Evolutionary conservation across 2,888 invertebrate species (phyloP), one percentile per base, ranked within the genome.

Genomic region (Lacanobia oleracea): DNA sequence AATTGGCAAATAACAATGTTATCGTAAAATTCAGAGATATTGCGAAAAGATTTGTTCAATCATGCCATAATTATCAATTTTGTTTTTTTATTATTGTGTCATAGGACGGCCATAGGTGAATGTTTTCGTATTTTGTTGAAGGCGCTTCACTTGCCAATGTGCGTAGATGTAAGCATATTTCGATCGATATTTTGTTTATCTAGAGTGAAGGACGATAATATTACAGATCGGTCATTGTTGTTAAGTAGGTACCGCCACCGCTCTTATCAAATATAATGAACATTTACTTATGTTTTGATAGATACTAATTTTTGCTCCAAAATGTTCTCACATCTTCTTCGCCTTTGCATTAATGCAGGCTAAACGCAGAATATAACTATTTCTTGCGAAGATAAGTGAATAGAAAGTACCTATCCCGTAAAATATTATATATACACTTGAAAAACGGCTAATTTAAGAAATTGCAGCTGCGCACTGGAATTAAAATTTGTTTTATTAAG

Each of bases 1-100:
- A 75, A 64, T 69, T 80, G 69, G 80, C 82, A 84, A 87, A 87
- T 78, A 87, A 84, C 72, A 82, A 72, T 69, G 21, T 83, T 87
- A 88, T 88, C 87, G 75, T 43, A 61, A 77, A 83, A 85, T 86
- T 82, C 57, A 50, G 33, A 80, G 81, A 78, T 84, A 88, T 72
- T 66, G 48, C 21, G 21, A 61, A 57, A 53, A 72, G 66, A 75
- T 67, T 83, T 65, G 62, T 71, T 67, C 68, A 62, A 72, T 75
- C 79, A 80, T 72, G 68, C 72, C 72, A 84, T 79, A 79, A 69
- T 75, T 77, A 84, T 77, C 50, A 60, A 43, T 79, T 65, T 71
- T 45, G 23, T 82, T 21, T 82, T 54, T 72, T 68, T 67, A 66
- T 59, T 45, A 63, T 67, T 53, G 59, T 68, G 51, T 69, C 60